phyloP scores from a whole-genome alignment of 2,797 vertebrate genomes.

The Streptopelia turtur region DNA sequence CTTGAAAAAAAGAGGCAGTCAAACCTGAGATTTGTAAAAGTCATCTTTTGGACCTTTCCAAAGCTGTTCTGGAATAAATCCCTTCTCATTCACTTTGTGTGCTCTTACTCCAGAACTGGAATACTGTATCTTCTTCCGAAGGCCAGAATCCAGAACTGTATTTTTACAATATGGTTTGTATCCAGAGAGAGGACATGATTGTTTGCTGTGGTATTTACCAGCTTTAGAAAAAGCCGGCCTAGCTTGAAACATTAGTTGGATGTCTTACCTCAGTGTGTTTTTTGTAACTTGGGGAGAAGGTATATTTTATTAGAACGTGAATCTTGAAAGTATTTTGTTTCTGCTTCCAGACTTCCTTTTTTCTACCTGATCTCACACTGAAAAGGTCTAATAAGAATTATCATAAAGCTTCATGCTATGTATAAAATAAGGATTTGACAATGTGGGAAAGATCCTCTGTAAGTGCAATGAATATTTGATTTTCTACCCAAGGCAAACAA shows the following conservation, averaged over 20 bases:
- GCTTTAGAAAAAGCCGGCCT: neutral
- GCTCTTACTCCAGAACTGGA: neutral
- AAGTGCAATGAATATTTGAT: neutral
- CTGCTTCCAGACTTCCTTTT: neutral
- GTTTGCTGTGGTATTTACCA: neutral
- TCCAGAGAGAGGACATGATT: neutral
- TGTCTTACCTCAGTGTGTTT: neutral
- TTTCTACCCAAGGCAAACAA: neutral
- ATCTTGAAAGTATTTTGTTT: neutral
- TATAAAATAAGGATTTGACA: neutral
- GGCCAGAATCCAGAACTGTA: neutral
- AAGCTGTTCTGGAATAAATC: neutral
- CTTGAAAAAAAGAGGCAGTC: neutral
- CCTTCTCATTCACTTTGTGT: neutral
- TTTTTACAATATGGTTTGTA: neutral
- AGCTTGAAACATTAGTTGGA: neutral
- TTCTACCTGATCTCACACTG: neutral
- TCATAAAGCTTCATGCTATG: neutral
- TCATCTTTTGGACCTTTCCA: neutral
- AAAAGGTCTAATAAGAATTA: neutral
- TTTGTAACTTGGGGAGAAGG: neutral
- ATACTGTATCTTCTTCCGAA: neutral
- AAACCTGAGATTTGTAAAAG: neutral
- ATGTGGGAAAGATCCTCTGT: neutral
- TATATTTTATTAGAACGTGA: neutral